These are phyloP conservation scores for Lepidurus packardi DNA, from an alignment of 1,140 invertebrate species.

Conservation along the genomic window DNA sequence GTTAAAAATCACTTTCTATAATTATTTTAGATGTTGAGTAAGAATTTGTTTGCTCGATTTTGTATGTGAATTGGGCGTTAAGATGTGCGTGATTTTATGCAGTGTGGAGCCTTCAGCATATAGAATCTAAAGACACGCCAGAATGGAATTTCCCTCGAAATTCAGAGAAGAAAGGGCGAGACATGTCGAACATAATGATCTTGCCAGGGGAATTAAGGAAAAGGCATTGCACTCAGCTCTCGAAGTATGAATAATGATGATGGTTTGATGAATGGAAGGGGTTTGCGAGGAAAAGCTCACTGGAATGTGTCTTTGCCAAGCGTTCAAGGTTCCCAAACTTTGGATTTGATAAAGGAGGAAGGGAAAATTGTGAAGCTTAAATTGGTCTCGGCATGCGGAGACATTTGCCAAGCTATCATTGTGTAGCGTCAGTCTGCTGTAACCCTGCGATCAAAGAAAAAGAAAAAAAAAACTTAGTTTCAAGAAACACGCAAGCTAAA, in stretches of 20 bases:
- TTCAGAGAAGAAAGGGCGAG: neutral
- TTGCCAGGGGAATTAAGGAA: neutral
- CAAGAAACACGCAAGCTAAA: no score
- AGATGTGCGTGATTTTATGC: no score
- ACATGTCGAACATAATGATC: neutral
- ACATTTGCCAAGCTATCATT: neutral
- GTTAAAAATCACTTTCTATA: no score
- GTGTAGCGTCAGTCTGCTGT: neutral
- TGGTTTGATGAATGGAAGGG: slow-evolving; percentile 10
- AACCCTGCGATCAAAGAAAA: neutral
- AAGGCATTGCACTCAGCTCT: neutral
- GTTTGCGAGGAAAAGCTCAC: neutral
- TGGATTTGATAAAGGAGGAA: neutral
- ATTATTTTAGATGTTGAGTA: no score
- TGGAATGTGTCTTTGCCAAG: neutral
- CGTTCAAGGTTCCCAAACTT: neutral
- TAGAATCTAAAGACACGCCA: neutral
- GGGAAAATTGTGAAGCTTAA: neutral
- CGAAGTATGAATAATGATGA: neutral
- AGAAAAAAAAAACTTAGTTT: no score
- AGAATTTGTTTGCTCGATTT: no score
- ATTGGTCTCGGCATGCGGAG: slow-evolving; percentile 14
- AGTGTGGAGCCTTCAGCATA: no score
- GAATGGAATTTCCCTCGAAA: neutral
- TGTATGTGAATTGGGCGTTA: no score